Conservation (phyloP, 2,888 invertebrate genomes). For the Sphecodes monilicornis region DNA sequence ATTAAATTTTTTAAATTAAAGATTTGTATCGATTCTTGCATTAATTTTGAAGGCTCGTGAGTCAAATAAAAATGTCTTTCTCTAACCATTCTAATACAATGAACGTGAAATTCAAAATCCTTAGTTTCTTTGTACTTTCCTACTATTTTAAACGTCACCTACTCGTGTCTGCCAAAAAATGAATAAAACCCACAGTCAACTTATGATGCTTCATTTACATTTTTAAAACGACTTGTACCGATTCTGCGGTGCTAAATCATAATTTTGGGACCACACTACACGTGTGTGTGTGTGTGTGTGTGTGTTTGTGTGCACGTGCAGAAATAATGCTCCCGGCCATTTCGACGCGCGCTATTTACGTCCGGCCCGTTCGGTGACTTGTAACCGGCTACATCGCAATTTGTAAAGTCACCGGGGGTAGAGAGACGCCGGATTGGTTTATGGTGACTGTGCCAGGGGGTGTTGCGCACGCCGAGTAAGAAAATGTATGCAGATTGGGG, state of each 20-base stretch:
- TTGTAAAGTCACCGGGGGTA: slow-evolving; percentile 46
- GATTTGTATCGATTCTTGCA: neutral
- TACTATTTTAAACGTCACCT: too few relatives aligned
- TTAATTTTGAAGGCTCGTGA: neutral
- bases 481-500: slow-evolving; percentile 57
- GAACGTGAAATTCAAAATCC: neutral
- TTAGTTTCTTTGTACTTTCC: neutral
- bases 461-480: slow-evolving; percentile 27
- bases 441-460: slow-evolving; percentile 24
- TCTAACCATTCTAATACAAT: neutral
- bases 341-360: slow-evolving; percentile 53
- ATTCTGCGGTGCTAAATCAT: neutral
- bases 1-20: neutral
- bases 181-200: too few relatives aligned
- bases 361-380: slow-evolving; percentile 33
- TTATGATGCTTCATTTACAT: neutral
- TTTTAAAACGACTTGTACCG: neutral
- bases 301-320: neutral
- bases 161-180: too few relatives aligned
- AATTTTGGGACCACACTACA: neutral
- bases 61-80: neutral
- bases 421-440: slow-evolving; percentile 29
- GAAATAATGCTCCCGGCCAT: slow-evolving; percentile 27
- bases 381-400: slow-evolving; percentile 50
- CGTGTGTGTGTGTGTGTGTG: too few relatives aligned